Percentiles rank a stretch among this genome's conserved stretches.
These are phyloP conservation scores for Indicator maculatus DNA, from an alignment of 2,113 vertebrate species.

Conservation along the genomic window DNA sequence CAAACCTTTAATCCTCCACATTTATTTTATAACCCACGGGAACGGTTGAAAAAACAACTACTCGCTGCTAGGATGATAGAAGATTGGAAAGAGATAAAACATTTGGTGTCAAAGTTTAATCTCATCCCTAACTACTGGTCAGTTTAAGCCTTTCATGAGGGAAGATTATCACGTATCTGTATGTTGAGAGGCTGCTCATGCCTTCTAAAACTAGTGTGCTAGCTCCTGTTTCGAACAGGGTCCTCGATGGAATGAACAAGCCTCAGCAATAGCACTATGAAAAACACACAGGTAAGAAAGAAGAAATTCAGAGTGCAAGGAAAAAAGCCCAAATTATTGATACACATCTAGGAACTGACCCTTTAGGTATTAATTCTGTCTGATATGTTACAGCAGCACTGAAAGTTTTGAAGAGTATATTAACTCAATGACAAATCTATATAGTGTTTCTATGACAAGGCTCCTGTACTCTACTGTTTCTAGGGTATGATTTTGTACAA, in stretches of 20 bases:
- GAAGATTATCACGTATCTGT: not conserved
- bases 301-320: not conserved
- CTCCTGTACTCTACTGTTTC: not conserved
- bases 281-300: not conserved
- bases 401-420: not conserved
- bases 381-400: not conserved
- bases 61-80: not conserved
- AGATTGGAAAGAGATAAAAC: not conserved
- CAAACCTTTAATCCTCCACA: conserved; percentile 31
- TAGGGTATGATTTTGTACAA: not conserved
- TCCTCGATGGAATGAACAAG: not conserved
- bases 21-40: conserved; percentile 31
- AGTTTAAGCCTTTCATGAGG: not conserved
- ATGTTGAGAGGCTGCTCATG: not conserved
- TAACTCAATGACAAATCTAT: not conserved
- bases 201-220: not conserved
- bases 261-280: not conserved
- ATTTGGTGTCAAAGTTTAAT: not conserved
- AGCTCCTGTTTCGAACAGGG: not conserved
- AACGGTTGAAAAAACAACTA: not conserved
- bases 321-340: not conserved
- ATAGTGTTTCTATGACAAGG: not conserved
- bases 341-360: not conserved
- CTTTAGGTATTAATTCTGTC: not conserved
- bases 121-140: not conserved